Evolutionary conservation across 2,113 vertebrate species (phyloP), one percentile per base, ranked within the genome.

Genomic region (Channa argus): DNA sequence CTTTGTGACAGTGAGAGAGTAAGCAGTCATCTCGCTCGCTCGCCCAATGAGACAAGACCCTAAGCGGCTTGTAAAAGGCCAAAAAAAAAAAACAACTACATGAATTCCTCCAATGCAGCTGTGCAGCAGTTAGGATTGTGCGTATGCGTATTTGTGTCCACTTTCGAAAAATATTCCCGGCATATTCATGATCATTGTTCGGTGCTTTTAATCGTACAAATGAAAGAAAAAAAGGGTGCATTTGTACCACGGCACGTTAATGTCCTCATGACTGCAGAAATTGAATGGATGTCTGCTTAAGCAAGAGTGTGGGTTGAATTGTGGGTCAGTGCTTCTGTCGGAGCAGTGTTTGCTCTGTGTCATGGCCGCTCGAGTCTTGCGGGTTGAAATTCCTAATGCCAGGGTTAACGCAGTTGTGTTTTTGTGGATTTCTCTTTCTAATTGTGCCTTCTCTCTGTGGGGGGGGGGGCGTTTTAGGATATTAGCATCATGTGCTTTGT

Each of bases 1-100:
- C 85, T 87, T 87, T 85, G 90, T 89, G 88, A 86, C 86, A 87
- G 80, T 62, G 80, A 75, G 79, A 65, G 76, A 64, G 78, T 33
- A 54, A 74, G 63, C 74, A 52, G 71, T 52, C 50, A 37, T 51
- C 72, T 13, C 7, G 72, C 69, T 67, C 2, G 15, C 74, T 69
- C 74, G 51, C 55, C 61, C 36, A 15, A 60, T 33, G 51, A 74
- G 68, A 64, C 66, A 0, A 15, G 72, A 67, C 65, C 56, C 58
- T 53, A 45, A 72, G n/a, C 79, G 68, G 86, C 49, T 53, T 71
- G 74, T 47, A 15, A 58, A 58, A 46, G 49, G 44, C 45, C 54
- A 8, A 51, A 61, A 50, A 64, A 8, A 51, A 61, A 50, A 64
- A 50, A 64, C 62, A 44, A 63, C 24, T 0, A 6, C 50, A 6